phyloP scores from a whole-genome alignment of 2,888 invertebrate genomes.

The Aporophyla nigra region DNA sequence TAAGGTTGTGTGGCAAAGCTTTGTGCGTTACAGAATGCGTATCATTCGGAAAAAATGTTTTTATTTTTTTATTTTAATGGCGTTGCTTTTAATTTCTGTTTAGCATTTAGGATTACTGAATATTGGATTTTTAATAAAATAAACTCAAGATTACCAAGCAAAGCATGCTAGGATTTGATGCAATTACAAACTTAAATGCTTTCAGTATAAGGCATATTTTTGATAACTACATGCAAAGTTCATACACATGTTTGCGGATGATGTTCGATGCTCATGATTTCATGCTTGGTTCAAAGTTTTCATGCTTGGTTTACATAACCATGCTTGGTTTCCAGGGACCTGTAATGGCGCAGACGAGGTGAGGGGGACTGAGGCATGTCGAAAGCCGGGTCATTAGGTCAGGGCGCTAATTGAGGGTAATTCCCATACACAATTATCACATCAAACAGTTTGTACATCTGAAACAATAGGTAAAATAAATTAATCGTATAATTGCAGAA shows the following conservation, averaged over 20 bases:
- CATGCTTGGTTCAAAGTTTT: constrained; percentile 60
- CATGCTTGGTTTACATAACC: constrained; percentile 71
- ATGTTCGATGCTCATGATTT: constrained; percentile 60
- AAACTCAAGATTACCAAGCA: constrained; percentile 26
- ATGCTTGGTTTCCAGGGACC: constrained; percentile 91
- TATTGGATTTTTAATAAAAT: not conserved
- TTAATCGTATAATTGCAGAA: constrained; percentile 58
- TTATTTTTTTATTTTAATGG: not conserved
- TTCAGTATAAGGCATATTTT: constrained; percentile 11
- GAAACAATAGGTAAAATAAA: constrained; percentile 84
- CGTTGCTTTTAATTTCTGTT: not conserved
- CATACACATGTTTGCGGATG: constrained; percentile 58
- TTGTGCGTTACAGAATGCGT: not conserved
- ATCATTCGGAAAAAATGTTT: not conserved
- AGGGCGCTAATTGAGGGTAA: constrained; percentile 86
- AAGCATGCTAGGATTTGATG: constrained; percentile 44
- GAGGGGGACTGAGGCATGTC: constrained; percentile 93
- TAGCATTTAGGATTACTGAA: not conserved
- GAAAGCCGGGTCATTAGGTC: constrained; percentile 93
- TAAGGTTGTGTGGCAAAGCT: constrained; percentile 34
- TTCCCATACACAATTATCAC: constrained; percentile 88
- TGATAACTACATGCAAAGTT: constrained; percentile 53
- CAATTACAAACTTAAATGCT: constrained; percentile 16
- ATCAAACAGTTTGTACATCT: constrained; percentile 90
- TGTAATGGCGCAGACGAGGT: constrained; percentile 95